Base-by-base conservation (phyloP, 2,797 vertebrate species). In the Gobio occitaniae region DNA sequence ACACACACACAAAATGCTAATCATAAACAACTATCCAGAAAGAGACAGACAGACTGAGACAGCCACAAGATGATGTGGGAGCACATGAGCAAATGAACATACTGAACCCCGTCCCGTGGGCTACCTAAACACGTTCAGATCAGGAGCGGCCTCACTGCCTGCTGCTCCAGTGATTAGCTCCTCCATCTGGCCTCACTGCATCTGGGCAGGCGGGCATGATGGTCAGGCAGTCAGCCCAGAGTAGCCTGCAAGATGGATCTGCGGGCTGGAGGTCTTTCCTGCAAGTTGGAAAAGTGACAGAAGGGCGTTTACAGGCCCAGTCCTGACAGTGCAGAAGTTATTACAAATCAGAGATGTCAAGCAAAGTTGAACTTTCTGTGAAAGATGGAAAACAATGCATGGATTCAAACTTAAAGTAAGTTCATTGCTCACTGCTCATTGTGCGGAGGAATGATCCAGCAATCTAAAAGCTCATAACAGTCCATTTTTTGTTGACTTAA, bases 131-230 rank as follows among this genome's bases (percentile, higher is more conserved):
- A 87, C 85, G 75, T 80, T 87, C 74, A 66, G 86, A 87, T 87
- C 84, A 87, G 69, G 38, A 80, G 52, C 29, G 38, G 10, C 86
- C 56, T 52, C 38, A 32, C 65, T 84, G 91, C 93, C 91, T 91
- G 93, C 94, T 93, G 94, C 92, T 93, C 90, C 92, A 91, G 90
- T 92, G 93, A 95, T 95, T 94, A 95, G 92, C 91, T 88, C 84
- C 89, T 94, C 95, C 94, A 95, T 95, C 95, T 96, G 90, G 89
- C 87, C 89, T 85, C 80, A 38, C 86, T 87, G 87, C 94, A 95
- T 95, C 95, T 96, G 90, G 87, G 87, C 78, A 90, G 90, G 86
- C 88, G 75, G 63, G 82, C 66, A 89, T 89, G 88, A 89, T 83
- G 66, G 82, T 69, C n/a, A 81, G 91, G 91, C 90, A 90, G 90